A percentile compares a stretch with the other conserved stretches of the same genome.
These are phyloP conservation scores for Asobara japonica DNA, from an alignment of 1,140 invertebrate genomes.

Conservation along the genomic window DNA sequence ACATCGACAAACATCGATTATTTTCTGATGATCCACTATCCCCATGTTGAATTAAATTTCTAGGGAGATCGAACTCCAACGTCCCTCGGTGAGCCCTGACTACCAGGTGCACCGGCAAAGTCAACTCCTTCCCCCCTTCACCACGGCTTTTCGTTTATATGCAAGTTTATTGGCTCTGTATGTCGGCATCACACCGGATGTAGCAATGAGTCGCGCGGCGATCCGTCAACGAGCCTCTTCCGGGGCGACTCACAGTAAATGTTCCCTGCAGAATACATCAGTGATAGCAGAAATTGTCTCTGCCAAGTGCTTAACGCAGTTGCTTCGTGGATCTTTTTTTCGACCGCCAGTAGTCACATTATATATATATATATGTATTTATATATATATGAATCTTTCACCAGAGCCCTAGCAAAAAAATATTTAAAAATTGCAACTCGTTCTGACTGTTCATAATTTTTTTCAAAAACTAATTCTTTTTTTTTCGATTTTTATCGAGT, in stretches of 20 bases:
- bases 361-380: too few species aligned
- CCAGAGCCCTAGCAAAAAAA: not conserved
- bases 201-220: slow-evolving; percentile 8
- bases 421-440: not conserved
- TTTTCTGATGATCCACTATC: too few species aligned
- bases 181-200: slow-evolving; percentile 7
- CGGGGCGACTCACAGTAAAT: slow-evolving; percentile 10
- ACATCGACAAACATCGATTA: too few species aligned
- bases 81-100: not conserved
- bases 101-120: not conserved
- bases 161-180: not conserved
- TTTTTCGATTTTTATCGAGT: not conserved
- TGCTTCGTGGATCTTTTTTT: too few species aligned
- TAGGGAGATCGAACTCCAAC: not conserved
- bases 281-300: not conserved
- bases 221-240: slow-evolving; percentile 19
- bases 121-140: not conserved
- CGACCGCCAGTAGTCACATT: too few species aligned
- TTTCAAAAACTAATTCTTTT: not conserved
- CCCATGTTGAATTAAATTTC: too few species aligned
- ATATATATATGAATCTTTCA: not conserved
- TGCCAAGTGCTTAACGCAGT: not conserved
- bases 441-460: too few species aligned
- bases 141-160: not conserved
- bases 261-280: slow-evolving; percentile 1